phyloP scores from a whole-genome alignment of 1,140 invertebrate genomes.

The Diorhabda sublineata region DNA sequence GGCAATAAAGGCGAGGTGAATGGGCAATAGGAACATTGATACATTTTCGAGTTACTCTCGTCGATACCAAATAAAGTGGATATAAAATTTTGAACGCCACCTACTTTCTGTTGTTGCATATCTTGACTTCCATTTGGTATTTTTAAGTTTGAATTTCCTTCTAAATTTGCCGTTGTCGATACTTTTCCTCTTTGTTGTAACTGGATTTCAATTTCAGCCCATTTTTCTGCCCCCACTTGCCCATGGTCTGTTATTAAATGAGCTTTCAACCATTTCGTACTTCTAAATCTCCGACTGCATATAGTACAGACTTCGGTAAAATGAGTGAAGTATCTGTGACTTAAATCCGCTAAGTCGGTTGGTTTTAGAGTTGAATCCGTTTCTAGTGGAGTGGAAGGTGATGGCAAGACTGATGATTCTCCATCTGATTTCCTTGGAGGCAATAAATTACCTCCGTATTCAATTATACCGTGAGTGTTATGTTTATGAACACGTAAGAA shows the following conservation, averaged over 20 bases:
- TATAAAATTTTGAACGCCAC: constrained; percentile 52
- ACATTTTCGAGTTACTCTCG: constrained; percentile 62
- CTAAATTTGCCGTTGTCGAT: constrained; percentile 27
- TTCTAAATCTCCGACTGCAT: constrained; percentile 83
- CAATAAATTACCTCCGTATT: constrained; percentile 56
- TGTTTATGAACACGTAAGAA: constrained; percentile 95
- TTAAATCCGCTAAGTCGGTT: constrained; percentile 53
- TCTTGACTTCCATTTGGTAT: constrained; percentile 57
- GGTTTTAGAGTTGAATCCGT: constrained; percentile 55
- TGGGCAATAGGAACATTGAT: constrained; percentile 83
- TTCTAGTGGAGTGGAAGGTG: constrained; percentile 40
- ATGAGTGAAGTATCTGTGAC: constrained; percentile 62
- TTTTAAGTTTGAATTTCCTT: constrained; percentile 55
- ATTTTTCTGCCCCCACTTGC: constrained; percentile 65
- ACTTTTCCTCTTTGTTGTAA: constrained; percentile 37
- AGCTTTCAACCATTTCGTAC: constrained; percentile 83
- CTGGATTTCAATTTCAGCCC: constrained; percentile 60
- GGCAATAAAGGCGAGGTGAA: constrained; percentile 86
- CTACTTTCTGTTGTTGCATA: constrained; percentile 40
- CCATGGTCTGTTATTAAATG: constrained; percentile 86
- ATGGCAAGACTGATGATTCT: constrained; percentile 24
- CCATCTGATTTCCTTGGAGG: constrained; percentile 53
- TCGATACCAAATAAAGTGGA: constrained; percentile 58
- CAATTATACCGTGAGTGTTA: constrained; percentile 93
- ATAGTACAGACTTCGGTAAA: constrained; percentile 80